Base-by-base conservation (phyloP, 2,113 vertebrate genomes). In the Vireo altiloquus region DNA sequence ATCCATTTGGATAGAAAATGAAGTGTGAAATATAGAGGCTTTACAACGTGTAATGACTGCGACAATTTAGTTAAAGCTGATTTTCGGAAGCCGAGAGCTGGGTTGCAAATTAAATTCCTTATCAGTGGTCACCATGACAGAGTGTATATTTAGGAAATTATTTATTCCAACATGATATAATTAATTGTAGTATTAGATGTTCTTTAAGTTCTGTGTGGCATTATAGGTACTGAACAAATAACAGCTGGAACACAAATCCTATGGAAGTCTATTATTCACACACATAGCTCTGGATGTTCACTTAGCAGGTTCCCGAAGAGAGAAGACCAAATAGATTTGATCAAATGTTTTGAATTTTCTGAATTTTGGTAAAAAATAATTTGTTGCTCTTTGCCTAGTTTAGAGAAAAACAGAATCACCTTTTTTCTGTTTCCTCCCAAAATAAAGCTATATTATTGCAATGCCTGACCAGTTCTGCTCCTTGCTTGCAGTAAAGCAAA, bases 1-100 rank as follows among this genome's bases (percentile, higher is more conserved):
- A 95, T 94, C 94, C 94, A 88, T 95, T 93, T 96, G 95, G 96
- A 44, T 52, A 71, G 90, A 96, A 96, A 96, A 93, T 87, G 75
- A 96, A 95, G 95, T 90, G 94, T 95, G 95, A 97, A 96, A 96
- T 96, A 95, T 60, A 96, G 76, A 96, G 92, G 88, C 92, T 97
- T 96, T 95, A 96, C 71, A 80, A 94, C 72, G 3, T 81, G 94
- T 97, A 97, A 97, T 96, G 93, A 95, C 93, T 97, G 92, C 35
- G 3, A 94, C 96, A 96, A 95, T 97, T 97, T 92, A 93, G 95
- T 96, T 96, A 96, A 92, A 95, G 64, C 57, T 92, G 94, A 83
- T 96, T 96, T 94, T 95, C 93, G 81, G 92, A 95, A 96, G 82
- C 71, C 71, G 90, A 83, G 75, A 94, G 79, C 79, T 49, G 85